Evolutionary conservation across 2,888 invertebrate genomes (phyloP).

Genomic region (Stratiomys singularior): DNA sequence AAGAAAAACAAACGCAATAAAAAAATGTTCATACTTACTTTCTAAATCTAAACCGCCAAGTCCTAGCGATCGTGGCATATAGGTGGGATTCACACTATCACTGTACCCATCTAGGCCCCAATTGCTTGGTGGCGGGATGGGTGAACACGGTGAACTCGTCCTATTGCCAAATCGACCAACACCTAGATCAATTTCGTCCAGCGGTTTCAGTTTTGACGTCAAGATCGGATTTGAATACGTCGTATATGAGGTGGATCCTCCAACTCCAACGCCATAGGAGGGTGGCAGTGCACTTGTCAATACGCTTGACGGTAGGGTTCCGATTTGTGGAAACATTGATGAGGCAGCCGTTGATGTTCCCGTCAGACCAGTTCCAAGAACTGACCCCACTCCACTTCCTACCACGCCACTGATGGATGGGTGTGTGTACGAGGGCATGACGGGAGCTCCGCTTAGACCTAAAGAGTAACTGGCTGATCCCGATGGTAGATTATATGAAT

Average conservation of each 20-base stretch:
- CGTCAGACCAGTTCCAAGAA: conserved; percentile 56
- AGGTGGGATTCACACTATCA: conserved; percentile 71
- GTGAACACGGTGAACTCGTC: conserved; percentile 73
- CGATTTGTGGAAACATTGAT: conserved; percentile 52
- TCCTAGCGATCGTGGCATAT: conserved; percentile 71
- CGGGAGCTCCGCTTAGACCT: conserved; percentile 62
- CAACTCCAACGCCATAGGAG: conserved; percentile 57
- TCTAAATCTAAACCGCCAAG: conserved; percentile 65
- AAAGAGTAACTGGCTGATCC: conserved; percentile 65
- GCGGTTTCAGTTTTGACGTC: conserved; percentile 75
- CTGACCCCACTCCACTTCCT: conserved; percentile 58
- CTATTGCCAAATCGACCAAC: conserved; percentile 71
- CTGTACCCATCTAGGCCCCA: conserved; percentile 73
- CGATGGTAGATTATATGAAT: conserved; percentile 65
- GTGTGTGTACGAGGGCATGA: conserved; percentile 62
- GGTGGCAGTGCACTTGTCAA: conserved; percentile 60
- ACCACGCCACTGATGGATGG: conserved; percentile 62
- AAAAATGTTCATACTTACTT: conserved; percentile 57
- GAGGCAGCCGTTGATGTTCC: conserved; percentile 54
- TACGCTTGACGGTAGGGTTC: conserved; percentile 57
- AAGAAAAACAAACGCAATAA: conserved; percentile 18
- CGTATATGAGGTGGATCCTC: conserved; percentile 64
- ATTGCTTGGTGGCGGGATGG: conserved; percentile 69
- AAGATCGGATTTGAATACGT: conserved; percentile 77
- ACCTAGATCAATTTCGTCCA: conserved; percentile 78